phyloP scores from a whole-genome alignment of 2,113 vertebrate genomes.

The Epinephelus cyanopodus region DNA sequence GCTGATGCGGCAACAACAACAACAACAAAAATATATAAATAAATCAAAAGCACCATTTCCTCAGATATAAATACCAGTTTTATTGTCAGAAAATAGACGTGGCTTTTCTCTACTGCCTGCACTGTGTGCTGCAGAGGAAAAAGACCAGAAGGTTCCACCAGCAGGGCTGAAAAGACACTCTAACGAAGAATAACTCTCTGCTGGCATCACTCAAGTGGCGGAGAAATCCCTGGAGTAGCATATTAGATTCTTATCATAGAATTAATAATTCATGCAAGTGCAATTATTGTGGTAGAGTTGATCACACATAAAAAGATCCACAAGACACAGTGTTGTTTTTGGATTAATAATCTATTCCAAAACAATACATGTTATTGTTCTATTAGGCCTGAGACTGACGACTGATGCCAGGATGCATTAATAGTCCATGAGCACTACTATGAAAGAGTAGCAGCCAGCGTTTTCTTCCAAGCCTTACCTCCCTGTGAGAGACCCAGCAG shows the following conservation, averaged over 20 bases:
- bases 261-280: slow-evolving; percentile 52
- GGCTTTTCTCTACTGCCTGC: slow-evolving; percentile 8
- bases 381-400: slow-evolving; percentile 13
- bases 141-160: slow-evolving; percentile 40
- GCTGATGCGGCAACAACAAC: slow-evolving; percentile 46
- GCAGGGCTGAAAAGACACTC: slow-evolving; percentile 20
- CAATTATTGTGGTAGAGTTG: slow-evolving; percentile 26
- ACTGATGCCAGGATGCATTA: slow-evolving; percentile 30
- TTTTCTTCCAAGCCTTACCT: slow-evolving; percentile 27
- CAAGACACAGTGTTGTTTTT: not conserved
- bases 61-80: slow-evolving; percentile 74
- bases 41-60: slow-evolving; percentile 51
- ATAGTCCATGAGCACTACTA: slow-evolving; percentile 36
- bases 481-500: slow-evolving; percentile 42
- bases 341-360: slow-evolving; percentile 27
- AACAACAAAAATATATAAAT: slow-evolving; percentile 61
- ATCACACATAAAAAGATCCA: slow-evolving; percentile 12
- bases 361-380: slow-evolving; percentile 8
- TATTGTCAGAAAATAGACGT: slow-evolving; percentile 67
- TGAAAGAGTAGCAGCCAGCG: slow-evolving; percentile 44
- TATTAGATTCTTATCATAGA: slow-evolving; percentile 20
- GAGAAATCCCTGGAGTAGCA: slow-evolving; percentile 31
- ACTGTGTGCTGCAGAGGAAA: slow-evolving; percentile 40
- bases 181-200: slow-evolving; percentile 3
- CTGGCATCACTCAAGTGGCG: slow-evolving; percentile 18